Base-by-base conservation (phyloP, 2,113 vertebrate genomes). In the Galemys pyrenaicus region DNA sequence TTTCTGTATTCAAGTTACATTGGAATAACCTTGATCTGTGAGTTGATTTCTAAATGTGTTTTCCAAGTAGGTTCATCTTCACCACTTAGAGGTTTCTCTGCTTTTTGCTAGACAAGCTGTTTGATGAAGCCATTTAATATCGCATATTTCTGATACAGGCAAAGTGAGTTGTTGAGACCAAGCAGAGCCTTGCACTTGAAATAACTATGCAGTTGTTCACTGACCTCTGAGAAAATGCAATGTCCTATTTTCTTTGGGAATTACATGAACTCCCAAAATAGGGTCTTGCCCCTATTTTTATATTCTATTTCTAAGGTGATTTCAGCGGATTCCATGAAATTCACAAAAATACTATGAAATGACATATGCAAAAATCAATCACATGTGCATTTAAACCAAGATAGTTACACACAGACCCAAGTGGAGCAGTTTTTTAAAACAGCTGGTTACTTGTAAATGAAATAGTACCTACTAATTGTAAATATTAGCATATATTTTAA, bases 1-100 rank as follows among this genome's bases (percentile, higher is more conserved):
- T 93, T 92, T 41, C 82, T 86, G 46, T 93, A 86, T 70, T 96
- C 51, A 49, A 88, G 51, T 64, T 96, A 80, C 91, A 89, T 60
- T 92, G 96, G 85, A 96, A 96, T 83, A 96, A 91, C 11, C 30
- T 96, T 90, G 84, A 96, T 89, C 92, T 56, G 70, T 5, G 58
- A 86, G 80, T 70, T 95, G 93, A 80, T 84, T 97, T 97, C 95
- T 93, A 93, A 97, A 92, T 89, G 89, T 89, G 86, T 97, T 97
- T 97, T 94, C 82, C 96, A 96, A 93, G 87, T 58, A 92, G 82
- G 74, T 70, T 90, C 82, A 67, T 96, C 85, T 91, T 93, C 80
- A 93, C 30, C 58, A 78, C 84, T 97, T 96, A 97, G 35, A 92
- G 68, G 80, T 97, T 95, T 91, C 94, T 91, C 92, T 95, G n/a